Evolutionary conservation across 2,888 invertebrate species (phyloP), one percentile per base, ranked within the genome.

Genomic region (Nipponacmea schrenckii): DNA sequence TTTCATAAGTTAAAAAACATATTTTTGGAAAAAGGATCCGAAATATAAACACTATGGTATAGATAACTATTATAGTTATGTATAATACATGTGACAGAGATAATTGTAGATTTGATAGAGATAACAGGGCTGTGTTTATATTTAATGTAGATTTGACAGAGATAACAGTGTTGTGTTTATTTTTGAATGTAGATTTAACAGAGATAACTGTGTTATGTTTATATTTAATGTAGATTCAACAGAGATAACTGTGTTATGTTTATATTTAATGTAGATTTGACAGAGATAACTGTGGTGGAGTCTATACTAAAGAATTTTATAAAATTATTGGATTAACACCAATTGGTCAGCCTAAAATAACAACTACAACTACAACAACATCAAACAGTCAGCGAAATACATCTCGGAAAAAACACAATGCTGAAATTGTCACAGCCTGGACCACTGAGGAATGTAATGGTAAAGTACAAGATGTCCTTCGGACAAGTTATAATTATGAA

Each of bases 101-200:
- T 31, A 31, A 31, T 5, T 74, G n/a, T 71, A 84, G 83, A 68
- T 83, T 79, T 75, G 84, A 84, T 72, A 78, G 75, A 31, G 80
- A 80, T 39, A 39, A 31, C 31, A 3, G 31, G 2, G 31, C 5
- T 31, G 31, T 8, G 39, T 39, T 39, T 39, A 8, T 39, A 39
- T 39, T 8, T 39, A 7, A 39, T 39, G 39, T 39, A 39, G 39
- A 39, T 39, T 39, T 39, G 39, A 39, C 39, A 39, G 8, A 39
- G 10, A 39, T 39, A 39, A 31, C 31, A 3, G 31, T 31, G 31
- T 31, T 31, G 5, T 8, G 8, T 39, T 39, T 39, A 8, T 39
- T 8, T 39, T 8, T 39, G n/a, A 39, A 39, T 39, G 39, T 39
- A 39, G 39, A 39, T 5, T 39, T 39, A 10, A 39, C 39, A 39